Evolutionary conservation across 2,113 vertebrate genomes (phyloP), one percentile per base, ranked within the genome.

Genomic region (Anhinga anhinga): DNA sequence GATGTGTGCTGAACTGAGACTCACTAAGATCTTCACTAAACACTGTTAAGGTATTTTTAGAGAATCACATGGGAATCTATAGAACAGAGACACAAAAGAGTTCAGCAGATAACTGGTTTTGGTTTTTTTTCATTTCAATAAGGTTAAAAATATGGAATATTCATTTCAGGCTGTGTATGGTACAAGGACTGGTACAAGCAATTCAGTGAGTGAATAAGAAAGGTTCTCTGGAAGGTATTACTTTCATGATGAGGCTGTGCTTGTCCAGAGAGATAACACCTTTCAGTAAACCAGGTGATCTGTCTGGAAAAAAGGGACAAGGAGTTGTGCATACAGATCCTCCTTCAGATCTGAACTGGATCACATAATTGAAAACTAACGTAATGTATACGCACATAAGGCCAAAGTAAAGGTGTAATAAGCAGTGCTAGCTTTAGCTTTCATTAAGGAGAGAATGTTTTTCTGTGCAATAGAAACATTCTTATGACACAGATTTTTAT

Each of bases 401-500:
- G 17, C 44, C 36, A 32, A 82, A 85, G 27, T 52, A 26, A 89
- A 87, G 25, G 40, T 89, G 23, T 65, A 79, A 65, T 76, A 47
- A 89, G 18, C 27, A 62, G 36, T 52, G 19, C 34, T 76, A 65
- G 45, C 32, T 82, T 86, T 86, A 74, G 21, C 44, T 88, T 92
- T 91, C 63, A 17, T 78, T 83, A 59, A 63, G 38, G 38, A 83
- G n/a, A 83, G 50, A 83, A 80, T 81, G 38, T 30, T 88, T 89
- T 86, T 72, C 44, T 69, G 62, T 79, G 25, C 59, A 74, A 11
- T 13, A 86, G 47, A 67, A 92, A 76, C 7, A 3, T 86, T 86
- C 52, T 86, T 53, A 21, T 79, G n/a, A 84, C 56, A 61, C 22
- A 55, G 20, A 50, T 85, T 85, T 96, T 95, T 88, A 61, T 86